Evolutionary conservation across 1,140 invertebrate genomes (phyloP).

Genomic region (Drosophila quadrilineata): DNA sequence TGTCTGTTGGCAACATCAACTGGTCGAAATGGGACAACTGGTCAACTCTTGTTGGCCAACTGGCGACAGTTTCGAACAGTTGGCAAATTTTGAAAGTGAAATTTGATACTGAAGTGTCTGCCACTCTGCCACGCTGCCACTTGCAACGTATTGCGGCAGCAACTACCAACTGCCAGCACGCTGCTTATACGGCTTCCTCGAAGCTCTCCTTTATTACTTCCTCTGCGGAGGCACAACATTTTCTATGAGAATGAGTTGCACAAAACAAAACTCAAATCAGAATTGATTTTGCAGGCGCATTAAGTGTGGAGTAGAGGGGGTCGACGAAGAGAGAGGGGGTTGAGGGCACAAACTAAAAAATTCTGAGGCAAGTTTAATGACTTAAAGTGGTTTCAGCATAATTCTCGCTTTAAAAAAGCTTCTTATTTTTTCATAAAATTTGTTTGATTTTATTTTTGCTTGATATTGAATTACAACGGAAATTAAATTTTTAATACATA

Average conservation of each 20-base stretch:
- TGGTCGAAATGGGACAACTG: not conserved
- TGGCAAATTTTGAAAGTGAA: constrained; percentile 53
- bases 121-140: constrained; percentile 4
- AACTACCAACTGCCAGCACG: constrained; percentile 16
- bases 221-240: not conserved
- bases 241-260: constrained; percentile 19
- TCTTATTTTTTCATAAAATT: not conserved
- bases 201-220: constrained; percentile 35
- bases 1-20: constrained; percentile 18
- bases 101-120: constrained; percentile 33
- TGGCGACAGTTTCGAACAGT: constrained; percentile 38
- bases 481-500: constrained; percentile 31
- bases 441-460: not conserved
- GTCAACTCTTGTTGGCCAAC: too few relatives aligned
- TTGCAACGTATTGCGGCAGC: constrained; percentile 16
- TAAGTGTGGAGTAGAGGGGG: not conserved
- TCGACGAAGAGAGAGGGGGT: not conserved
- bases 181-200: constrained; percentile 29
- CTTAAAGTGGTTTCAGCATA: too few relatives aligned
- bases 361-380: too few relatives aligned
- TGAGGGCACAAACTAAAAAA: not conserved
- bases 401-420: not conserved
- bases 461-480: constrained; percentile 34
- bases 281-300: constrained; percentile 24
- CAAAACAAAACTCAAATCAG: constrained; percentile 31